Evolutionary conservation across 1,140 invertebrate species (phyloP).

Genomic region (Neodiprion virginianus): DNA sequence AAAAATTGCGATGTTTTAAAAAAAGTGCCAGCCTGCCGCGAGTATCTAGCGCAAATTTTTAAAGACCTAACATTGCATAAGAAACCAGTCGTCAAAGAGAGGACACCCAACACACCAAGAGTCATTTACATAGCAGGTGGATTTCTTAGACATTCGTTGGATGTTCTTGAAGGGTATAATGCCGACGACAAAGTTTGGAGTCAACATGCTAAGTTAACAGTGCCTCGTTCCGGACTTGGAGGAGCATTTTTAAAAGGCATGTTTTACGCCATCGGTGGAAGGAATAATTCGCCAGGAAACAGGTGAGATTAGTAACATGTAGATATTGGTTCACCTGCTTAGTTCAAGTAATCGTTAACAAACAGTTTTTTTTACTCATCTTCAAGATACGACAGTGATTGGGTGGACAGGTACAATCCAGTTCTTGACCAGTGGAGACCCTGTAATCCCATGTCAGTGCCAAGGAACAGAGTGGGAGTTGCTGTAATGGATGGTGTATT

Average conservation of each 20-base stretch:
- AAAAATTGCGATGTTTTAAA: conserved; percentile 88
- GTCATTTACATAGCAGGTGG: conserved; percentile 92
- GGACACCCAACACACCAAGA: conserved; percentile 83
- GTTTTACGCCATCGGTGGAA: conserved; percentile 90
- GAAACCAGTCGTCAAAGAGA: conserved; percentile 79
- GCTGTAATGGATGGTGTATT: conserved; percentile 90
- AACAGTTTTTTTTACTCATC: neutral
- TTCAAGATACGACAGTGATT: conserved; percentile 56
- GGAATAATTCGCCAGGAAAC: conserved; percentile 84
- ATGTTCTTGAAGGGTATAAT: conserved; percentile 87
- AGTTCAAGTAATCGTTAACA: neutral
- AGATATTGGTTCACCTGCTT: conserved; percentile 18
- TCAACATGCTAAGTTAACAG: conserved; percentile 76
- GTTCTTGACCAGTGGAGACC: conserved; percentile 78
- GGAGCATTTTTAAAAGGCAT: conserved; percentile 86
- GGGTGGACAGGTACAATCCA: conserved; percentile 75
- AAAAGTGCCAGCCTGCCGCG: conserved; percentile 85
- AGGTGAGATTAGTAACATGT: conserved; percentile 65
- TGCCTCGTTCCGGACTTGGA: conserved; percentile 85
- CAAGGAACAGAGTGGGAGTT: conserved; percentile 86
- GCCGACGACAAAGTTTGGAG: conserved; percentile 85
- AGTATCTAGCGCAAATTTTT: conserved; percentile 90
- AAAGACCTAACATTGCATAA: conserved; percentile 87
- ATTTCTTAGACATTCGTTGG: conserved; percentile 84
- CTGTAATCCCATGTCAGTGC: conserved; percentile 82